Conservation (phyloP, 2,888 invertebrate species). For the Liodrosophila aerea region DNA sequence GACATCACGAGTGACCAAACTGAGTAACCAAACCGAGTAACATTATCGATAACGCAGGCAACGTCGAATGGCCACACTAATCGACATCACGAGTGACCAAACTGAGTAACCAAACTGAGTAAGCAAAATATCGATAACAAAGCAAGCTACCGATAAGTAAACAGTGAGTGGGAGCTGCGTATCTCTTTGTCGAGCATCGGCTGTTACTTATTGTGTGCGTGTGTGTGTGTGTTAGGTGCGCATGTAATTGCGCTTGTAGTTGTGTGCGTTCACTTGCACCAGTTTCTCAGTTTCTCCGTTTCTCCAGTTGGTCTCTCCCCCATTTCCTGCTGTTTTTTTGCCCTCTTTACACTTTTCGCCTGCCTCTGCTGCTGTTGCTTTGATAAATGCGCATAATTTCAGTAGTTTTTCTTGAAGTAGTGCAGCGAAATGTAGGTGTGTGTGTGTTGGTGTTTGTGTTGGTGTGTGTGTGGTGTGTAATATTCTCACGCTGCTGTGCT, state of each 20-base stretch:
- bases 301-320: conserved; percentile 5
- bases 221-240: conserved; percentile 21
- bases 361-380: conserved; percentile 35
- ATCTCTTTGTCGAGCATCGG: too few species aligned
- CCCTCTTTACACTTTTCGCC: not conserved
- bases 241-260: conserved; percentile 64
- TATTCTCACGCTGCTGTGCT: conserved; percentile 54
- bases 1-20: too few species aligned
- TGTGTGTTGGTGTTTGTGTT: conserved; percentile 9
- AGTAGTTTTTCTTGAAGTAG: conserved; percentile 66
- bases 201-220: conserved; percentile 7
- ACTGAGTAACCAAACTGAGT: too few species aligned
- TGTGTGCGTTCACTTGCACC: conserved; percentile 40
- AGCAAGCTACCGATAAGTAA: too few species aligned
- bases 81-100: too few species aligned
- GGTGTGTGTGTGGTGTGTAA: conserved; percentile 32
- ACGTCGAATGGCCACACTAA: too few species aligned
- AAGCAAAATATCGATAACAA: too few species aligned
- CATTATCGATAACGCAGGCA: too few species aligned
- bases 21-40: too few species aligned
- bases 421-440: conserved; percentile 23
- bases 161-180: too few species aligned
- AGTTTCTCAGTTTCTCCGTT: conserved; percentile 41
- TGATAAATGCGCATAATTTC: conserved; percentile 78
- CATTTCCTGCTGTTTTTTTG: conserved; percentile 3